Base-by-base conservation (phyloP, 2,888 invertebrate species). In the Micropterix aruncella region DNA sequence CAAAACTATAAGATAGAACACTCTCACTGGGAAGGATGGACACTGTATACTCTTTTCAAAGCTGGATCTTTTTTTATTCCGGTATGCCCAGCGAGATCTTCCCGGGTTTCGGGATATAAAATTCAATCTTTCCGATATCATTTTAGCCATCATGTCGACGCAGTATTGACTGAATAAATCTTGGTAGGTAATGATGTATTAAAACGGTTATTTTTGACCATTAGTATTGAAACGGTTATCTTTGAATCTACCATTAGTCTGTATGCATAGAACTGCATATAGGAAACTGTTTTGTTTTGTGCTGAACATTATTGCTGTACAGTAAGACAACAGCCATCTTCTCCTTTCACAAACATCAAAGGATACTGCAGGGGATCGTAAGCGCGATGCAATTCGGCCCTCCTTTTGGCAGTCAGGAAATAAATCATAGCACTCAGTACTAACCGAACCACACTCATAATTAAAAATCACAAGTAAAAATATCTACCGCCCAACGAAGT, bases 41-140 rank as follows among this genome's bases (percentile, higher is more conserved):
- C 46, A 3, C 52, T 50, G 44, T 55, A 57, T 12, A 57, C 47
- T 44, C 53, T 48, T n/a, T 52, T 53, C 16, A 56, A 46, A 27
- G 52, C 52, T 12, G 44, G 37, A 40, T 49, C 47, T 48, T 48
- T 49, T 49, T 49, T 51, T 48, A 53, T 42, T 16, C 47, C 50
- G 16, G 52, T 48, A 45, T 47, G 48, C 16, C 50, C 52, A 40
- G 44, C 47, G 38, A 52, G 50, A n/a, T 47, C 42, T 18, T 46
- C 38, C 14, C 48, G n/a, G n/a, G n/a, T n/a, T n/a, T n/a, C n/a
- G n/a, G n/a, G n/a, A n/a, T n/a, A n/a, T n/a, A n/a, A n/a, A n/a
- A n/a, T n/a, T n/a, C n/a, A n/a, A n/a, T n/a, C n/a, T n/a, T n/a
- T n/a, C n/a, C n/a, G n/a, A n/a, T n/a, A n/a, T n/a, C n/a, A n/a